These are phyloP conservation scores for Limnodromus scolopaceus DNA, from an alignment of 2,797 vertebrate species.

Conservation along the genomic window DNA sequence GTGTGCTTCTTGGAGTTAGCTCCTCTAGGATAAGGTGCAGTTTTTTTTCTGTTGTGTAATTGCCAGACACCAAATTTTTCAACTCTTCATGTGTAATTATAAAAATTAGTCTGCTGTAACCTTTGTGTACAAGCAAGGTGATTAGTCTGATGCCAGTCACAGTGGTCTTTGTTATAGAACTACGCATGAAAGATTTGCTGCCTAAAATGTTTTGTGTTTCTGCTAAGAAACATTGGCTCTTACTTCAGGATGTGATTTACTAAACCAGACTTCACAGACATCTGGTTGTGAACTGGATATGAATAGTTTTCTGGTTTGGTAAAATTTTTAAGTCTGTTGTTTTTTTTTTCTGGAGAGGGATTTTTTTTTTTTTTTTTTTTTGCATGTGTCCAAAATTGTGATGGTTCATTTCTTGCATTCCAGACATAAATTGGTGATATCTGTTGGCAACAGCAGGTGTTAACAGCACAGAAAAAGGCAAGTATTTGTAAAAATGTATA, in stretches of 20 bases:
- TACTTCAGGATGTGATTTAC: not conserved
- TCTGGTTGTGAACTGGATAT: not conserved
- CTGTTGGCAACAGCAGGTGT: not conserved
- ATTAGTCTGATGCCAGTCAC: not conserved
- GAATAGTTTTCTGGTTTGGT: not conserved
- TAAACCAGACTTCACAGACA: not conserved
- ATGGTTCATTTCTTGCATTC: not conserved
- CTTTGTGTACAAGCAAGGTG: not conserved
- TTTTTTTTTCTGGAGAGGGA: not conserved
- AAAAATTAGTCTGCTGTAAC: not conserved
- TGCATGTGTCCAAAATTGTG: not conserved
- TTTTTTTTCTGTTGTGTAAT: not conserved
- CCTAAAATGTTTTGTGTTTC: not conserved
- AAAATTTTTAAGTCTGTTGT: not conserved
- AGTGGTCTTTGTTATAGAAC: not conserved
- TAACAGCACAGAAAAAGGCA: not conserved
- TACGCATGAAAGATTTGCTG: not conserved
- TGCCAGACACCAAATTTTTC: constrained; percentile 19
- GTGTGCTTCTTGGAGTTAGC: not conserved
- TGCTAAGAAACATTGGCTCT: not conserved
- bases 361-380: not conserved
- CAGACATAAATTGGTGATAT: not conserved
- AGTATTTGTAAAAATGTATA: not conserved
- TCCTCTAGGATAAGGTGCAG: not conserved
- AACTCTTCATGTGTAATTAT: not conserved